Evolutionary conservation across 2,113 vertebrate species (phyloP).

Genomic region (Lathamus discolor): DNA sequence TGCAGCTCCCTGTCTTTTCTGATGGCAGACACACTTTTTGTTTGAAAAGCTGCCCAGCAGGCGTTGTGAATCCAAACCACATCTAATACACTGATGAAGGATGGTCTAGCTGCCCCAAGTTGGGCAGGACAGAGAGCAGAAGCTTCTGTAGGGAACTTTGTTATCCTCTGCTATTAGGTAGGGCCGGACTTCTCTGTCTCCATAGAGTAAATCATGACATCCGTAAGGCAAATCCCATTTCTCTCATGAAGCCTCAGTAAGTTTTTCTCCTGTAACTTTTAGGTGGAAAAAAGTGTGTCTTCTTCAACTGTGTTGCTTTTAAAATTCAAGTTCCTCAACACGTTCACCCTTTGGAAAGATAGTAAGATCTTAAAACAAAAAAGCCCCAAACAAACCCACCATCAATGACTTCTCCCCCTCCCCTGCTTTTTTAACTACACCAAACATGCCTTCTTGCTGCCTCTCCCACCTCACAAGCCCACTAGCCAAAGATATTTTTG

Average conservation of each 20-base stretch:
- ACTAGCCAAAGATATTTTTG: background rate
- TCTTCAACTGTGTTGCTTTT: background rate
- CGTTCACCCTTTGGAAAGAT: background rate
- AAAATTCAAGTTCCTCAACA: background rate
- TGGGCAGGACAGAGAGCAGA: background rate
- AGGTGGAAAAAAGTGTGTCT: background rate
- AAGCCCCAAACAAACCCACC: accelerated
- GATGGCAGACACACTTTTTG: background rate
- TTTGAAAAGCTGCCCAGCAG: constrained; percentile 3
- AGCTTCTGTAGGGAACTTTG: background rate
- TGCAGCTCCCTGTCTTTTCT: background rate
- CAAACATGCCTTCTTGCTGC: background rate
- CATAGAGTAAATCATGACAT: background rate
- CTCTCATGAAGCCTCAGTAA: background rate
- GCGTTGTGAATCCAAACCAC: background rate
- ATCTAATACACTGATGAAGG: background rate
- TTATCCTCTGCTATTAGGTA: background rate
- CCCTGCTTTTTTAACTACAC: background rate
- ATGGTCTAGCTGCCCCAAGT: background rate
- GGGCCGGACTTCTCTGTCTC: background rate
- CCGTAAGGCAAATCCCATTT: background rate
- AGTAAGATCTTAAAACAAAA: background rate
- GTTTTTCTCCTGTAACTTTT: background rate
- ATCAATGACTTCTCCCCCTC: background rate
- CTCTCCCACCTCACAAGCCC: background rate